These are phyloP conservation scores for Dendroctonus valens DNA, from an alignment of 1,140 invertebrate genomes.

Conservation along the genomic window DNA sequence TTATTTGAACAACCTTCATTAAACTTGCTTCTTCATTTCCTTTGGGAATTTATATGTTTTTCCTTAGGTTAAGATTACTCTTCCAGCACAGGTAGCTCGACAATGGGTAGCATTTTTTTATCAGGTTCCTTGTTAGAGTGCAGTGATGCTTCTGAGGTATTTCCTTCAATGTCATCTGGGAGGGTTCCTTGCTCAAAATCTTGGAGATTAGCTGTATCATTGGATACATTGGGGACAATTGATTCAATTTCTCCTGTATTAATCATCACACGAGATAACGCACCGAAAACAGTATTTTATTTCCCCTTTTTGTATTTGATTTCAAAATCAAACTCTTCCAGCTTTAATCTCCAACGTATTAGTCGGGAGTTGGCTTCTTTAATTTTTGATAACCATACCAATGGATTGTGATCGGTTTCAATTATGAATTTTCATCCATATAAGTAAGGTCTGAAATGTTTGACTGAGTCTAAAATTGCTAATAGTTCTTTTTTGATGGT, in stretches of 20 bases:
- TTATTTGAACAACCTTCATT: no score
- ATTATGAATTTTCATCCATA: constrained; percentile 37
- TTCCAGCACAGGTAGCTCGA: neutral
- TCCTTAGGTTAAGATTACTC: constrained; percentile 12
- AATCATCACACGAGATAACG: constrained; percentile 12
- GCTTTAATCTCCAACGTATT: constrained; percentile 51
- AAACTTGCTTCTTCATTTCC: neutral
- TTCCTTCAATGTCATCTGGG: neutral
- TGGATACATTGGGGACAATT: neutral
- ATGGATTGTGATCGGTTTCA: constrained; percentile 36
- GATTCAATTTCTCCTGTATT: constrained; percentile 39
- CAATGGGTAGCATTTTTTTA: constrained; percentile 13
- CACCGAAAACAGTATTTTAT: constrained; percentile 16
- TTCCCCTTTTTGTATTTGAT: constrained; percentile 40
- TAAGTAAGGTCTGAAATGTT: constrained; percentile 40
- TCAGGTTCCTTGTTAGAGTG: constrained; percentile 16
- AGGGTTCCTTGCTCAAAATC: no score
- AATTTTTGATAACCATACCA: constrained; percentile 46
- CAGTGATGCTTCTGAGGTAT: constrained; percentile 5
- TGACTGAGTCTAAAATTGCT: constrained; percentile 29
- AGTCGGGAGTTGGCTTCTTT: constrained; percentile 51
- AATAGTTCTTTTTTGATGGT: constrained; percentile 46
- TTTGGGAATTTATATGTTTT: constrained; percentile 3
- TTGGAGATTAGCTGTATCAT: constrained; percentile 4
- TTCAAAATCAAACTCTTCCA: constrained; percentile 51